Conservation (phyloP, 1,140 invertebrate species). For the Drosophila guanche region DNA sequence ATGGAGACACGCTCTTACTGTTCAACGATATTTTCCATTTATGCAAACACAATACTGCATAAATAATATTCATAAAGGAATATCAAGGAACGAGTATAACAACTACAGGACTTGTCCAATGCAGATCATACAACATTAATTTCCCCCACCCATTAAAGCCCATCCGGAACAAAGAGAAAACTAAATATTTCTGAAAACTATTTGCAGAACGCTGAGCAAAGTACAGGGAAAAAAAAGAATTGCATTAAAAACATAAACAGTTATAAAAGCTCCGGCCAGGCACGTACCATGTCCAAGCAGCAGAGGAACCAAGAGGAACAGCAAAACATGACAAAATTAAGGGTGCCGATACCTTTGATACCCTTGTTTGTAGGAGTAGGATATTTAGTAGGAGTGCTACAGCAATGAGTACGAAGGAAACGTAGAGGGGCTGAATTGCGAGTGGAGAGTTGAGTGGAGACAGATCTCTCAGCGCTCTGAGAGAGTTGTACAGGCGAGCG, state of each 20-base stretch:
- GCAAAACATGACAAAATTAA: not conserved
- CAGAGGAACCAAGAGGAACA: constrained; percentile 4
- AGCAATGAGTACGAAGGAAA: too few relatives aligned
- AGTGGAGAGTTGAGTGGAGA: too few relatives aligned
- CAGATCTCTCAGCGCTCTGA: too few relatives aligned
- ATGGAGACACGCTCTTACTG: constrained; percentile 86
- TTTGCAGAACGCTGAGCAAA: constrained; percentile 58
- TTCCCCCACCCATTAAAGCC: too few relatives aligned
- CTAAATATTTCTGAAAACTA: constrained; percentile 66
- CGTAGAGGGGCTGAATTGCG: too few relatives aligned
- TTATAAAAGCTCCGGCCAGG: constrained; percentile 34
- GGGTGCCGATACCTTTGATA: too few relatives aligned
- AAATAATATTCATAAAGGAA: not conserved
- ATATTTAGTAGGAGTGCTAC: too few relatives aligned
- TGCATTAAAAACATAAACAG: constrained; percentile 69
- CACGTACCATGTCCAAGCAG: constrained; percentile 35
- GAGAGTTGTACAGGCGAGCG: too few relatives aligned
- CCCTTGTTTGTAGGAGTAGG: too few relatives aligned
- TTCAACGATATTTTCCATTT: not conserved
- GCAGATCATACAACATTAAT: too few relatives aligned
- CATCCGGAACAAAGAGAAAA: not conserved
- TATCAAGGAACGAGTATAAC: constrained; percentile 1
- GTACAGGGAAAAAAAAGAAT: constrained; percentile 32
- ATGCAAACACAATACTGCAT: constrained; percentile 89
- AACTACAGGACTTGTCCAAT: not conserved